phyloP scores from a whole-genome alignment of 1,140 invertebrate genomes.

The Helicorthomorpha holstii region DNA sequence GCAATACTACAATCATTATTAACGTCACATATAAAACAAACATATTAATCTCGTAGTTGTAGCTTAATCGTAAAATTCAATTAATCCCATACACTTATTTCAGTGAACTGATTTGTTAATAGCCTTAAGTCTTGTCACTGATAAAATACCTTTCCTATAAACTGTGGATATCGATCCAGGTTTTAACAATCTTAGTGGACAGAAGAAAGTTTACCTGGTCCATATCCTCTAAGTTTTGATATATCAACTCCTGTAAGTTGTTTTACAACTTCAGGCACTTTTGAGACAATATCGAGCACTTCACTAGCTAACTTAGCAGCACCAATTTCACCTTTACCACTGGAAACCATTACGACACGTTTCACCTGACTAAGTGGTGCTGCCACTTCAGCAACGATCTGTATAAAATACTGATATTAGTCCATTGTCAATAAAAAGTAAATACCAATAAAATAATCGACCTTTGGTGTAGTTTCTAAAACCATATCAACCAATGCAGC shows the following conservation, averaged over 20 bases:
- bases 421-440: neutral
- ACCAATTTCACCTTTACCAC: slow-evolving; percentile 76
- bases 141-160: too few species aligned
- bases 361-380: slow-evolving; percentile 81
- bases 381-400: slow-evolving; percentile 90
- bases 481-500: slow-evolving; percentile 97
- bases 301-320: slow-evolving; percentile 85
- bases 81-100: too few species aligned
- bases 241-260: slow-evolving; percentile 83
- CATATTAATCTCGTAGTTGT: too few species aligned
- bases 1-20: too few species aligned
- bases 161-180: too few species aligned
- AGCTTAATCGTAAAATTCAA: too few species aligned
- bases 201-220: too few species aligned
- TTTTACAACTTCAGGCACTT: slow-evolving; percentile 76
- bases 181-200: too few species aligned
- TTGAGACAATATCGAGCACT: slow-evolving; percentile 77
- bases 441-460: slow-evolving; percentile 20
- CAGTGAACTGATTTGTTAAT: too few species aligned
- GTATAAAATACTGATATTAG: slow-evolving; percentile 13
- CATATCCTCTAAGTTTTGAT: too few species aligned
- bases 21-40: too few species aligned
- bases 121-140: too few species aligned
- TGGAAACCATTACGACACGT: slow-evolving; percentile 88
- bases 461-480: slow-evolving; percentile 86